Conservation (phyloP, 2,797 vertebrate genomes). For the Neomorphus geoffroyi region DNA sequence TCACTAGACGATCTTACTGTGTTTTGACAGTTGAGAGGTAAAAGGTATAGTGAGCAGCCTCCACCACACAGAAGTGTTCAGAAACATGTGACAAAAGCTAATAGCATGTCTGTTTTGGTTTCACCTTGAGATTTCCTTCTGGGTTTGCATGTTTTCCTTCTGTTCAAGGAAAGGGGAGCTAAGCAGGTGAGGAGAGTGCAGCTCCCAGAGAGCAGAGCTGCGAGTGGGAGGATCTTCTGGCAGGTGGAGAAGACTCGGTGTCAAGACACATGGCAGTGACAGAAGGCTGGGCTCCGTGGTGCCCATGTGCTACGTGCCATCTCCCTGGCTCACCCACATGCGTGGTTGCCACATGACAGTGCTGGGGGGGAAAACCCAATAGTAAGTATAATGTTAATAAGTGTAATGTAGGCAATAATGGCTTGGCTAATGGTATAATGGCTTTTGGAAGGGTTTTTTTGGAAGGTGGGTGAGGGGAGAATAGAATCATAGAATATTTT, state of each 20-base stretch:
- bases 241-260: not conserved
- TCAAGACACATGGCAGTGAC: not conserved
- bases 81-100: not conserved
- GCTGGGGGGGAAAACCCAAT: not conserved
- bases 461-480: not conserved
- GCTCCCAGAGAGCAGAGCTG: not conserved
- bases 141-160: not conserved
- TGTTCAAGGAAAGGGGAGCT: not conserved
- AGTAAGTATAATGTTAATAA: not conserved
- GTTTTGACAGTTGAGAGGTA: not conserved
- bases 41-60: not conserved
- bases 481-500: no score
- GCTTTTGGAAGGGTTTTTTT: fast-evolving
- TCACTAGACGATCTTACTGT: not conserved
- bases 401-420: no score
- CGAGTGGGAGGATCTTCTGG: not conserved
- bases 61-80: not conserved
- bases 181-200: not conserved
- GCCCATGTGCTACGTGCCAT: not conserved
- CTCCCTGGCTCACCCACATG: not conserved
- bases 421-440: fast-evolving
- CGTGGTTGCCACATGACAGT: fast-evolving
- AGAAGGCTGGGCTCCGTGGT: not conserved
- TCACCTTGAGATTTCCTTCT: not conserved
- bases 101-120: not conserved